Evolutionary conservation across 2,113 vertebrate species (phyloP), one percentile per base, ranked within the genome.

Genomic region (Corythornis madagascariensis): DNA sequence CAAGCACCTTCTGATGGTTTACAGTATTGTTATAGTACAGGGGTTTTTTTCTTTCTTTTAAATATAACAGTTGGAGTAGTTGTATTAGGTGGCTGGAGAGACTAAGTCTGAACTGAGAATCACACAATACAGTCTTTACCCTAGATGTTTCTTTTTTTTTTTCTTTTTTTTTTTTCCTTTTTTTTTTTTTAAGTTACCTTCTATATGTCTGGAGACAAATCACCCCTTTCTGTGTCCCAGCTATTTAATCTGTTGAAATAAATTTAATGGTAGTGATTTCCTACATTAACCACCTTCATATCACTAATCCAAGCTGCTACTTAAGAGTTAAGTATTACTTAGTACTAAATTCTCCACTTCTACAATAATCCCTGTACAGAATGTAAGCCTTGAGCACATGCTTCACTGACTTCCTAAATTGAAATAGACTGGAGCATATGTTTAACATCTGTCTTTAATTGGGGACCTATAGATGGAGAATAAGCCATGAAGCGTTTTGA

Each of bases 381-480:
- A 65, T 64, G 50, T 65, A 61, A 90, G 70, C 29, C 53, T 81
- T 57, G 66, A 93, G 63, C 50, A 65, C 86, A 90, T 45, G 73
- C 83, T 92, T 76, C 90, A 70, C 70, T 82, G 86, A 22, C 63
- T 82, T 73, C 13, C 65, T 67, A 90, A 94, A 95, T 59, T 94
- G 86, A 83, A 96, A 90, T 75, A 94, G 90, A 59, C 86, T 79
- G 86, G 82, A 89, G 86, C 86, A 86, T 77, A 86, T 92, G 90
- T 84, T 96, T 90, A 94, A 94, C 90, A 94, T 86, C 66, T 93
- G 90, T 89, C 80, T 69, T 86, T 93, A 95, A 75, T 35, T 94
- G 73, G 40, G 60, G 56, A 64, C 81, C 88, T 93, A 63, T 92
- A 82, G 80, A 63, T 65, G 71, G 77, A 79, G 63, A 72, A 69